These are phyloP conservation scores for Malacoraja senta DNA, from an alignment of 2,797 vertebrate species.

Conservation along the genomic window DNA sequence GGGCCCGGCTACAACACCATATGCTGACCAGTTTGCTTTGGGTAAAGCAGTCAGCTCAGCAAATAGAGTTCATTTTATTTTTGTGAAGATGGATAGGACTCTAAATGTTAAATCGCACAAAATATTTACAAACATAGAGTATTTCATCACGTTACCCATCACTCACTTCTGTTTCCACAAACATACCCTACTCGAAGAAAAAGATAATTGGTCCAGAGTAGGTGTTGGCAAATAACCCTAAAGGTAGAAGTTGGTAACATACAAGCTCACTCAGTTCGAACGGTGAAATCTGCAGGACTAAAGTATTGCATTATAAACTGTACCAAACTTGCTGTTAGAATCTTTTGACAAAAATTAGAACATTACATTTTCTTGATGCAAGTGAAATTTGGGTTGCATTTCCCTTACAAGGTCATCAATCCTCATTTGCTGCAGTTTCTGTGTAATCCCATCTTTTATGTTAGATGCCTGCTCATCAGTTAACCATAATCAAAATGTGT, in stretches of 20 bases:
- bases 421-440: not conserved
- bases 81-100: constrained; percentile 9
- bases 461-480: too few species aligned
- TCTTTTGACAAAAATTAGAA: not conserved
- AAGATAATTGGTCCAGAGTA: not conserved
- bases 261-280: not conserved
- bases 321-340: constrained; percentile 3
- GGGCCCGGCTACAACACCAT: too few species aligned
- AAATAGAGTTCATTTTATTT: constrained; percentile 24
- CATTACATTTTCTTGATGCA: not conserved
- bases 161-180: not conserved
- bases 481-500: not conserved
- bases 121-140: not conserved
- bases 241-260: not conserved
- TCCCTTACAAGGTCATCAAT: constrained; percentile 11
- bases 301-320: not conserved
- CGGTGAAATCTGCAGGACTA: not conserved
- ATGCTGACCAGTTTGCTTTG: too few species aligned
- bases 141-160: not conserved
- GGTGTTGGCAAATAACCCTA: not conserved
- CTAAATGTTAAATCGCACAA: constrained; percentile 9
- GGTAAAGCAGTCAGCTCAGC: constrained; percentile 10
- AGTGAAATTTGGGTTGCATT: not conserved
- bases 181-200: not conserved
- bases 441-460: not conserved